Conservation (phyloP, 2,113 vertebrate species). For the Lontra canadensis region DNA sequence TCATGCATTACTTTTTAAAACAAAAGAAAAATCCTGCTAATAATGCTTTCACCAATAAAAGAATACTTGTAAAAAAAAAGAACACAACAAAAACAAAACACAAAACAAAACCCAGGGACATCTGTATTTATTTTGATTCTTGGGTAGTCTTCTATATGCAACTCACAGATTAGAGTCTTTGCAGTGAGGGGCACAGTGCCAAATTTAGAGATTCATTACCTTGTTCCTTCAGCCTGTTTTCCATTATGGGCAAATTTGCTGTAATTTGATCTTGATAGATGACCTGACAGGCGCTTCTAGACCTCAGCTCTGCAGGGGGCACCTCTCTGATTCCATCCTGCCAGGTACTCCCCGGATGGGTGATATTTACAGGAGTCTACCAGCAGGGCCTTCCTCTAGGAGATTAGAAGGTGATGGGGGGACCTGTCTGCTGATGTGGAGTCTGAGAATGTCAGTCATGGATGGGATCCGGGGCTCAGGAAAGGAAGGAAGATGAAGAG, state of each 20-base stretch:
- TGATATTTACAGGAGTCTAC: background rate
- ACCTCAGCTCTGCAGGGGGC: background rate
- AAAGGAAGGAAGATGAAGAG: background rate
- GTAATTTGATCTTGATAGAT: constrained; percentile 56
- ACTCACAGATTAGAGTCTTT: background rate
- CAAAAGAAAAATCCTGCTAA: background rate
- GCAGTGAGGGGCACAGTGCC: background rate
- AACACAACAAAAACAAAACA: no score
- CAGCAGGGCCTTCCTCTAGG: background rate
- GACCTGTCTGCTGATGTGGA: background rate
- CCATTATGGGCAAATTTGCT: constrained; percentile 30
- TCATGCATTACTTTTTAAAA: background rate
- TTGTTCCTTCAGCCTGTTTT: constrained; percentile 48
- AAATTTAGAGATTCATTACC: background rate
- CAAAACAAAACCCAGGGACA: background rate
- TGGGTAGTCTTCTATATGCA: background rate
- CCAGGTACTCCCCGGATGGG: background rate
- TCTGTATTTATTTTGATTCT: background rate
- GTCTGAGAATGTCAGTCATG: background rate
- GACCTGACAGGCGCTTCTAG: background rate
- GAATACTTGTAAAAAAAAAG: background rate
- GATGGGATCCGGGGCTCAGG: background rate
- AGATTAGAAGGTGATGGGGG: background rate
- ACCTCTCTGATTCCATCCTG: background rate
- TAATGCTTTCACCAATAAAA: constrained; percentile 17